Percentiles rank a stretch among this genome's conserved stretches.
These are phyloP conservation scores for Troides helena DNA, from an alignment of 2,888 invertebrate species.

Conservation along the genomic window DNA sequence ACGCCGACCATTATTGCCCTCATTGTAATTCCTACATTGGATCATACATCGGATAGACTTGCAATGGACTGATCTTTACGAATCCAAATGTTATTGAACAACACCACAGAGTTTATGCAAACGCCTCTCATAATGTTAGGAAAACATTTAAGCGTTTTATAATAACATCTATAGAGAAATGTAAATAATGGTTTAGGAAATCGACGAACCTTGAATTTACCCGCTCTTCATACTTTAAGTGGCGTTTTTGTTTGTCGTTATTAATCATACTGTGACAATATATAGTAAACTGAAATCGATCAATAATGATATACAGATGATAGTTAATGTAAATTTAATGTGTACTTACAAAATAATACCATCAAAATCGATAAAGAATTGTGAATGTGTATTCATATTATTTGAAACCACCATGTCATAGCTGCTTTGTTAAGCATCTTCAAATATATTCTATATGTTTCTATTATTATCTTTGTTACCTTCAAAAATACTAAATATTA, in stretches of 20 bases:
- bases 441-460: not conserved
- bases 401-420: not conserved
- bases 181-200: not conserved
- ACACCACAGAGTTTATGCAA: not conserved
- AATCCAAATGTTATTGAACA: not conserved
- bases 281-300: not conserved
- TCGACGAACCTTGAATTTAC: not conserved
- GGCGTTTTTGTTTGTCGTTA: not conserved
- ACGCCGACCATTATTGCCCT: slow-evolving; percentile 81
- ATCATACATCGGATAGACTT: slow-evolving; percentile 59
- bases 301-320: not conserved
- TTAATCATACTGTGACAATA: not conserved
- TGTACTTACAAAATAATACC: not conserved
- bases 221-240: not conserved
- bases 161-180: not conserved
- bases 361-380: too few species aligned
- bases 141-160: not conserved
- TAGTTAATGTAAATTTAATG: not conserved
- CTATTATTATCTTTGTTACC: too few species aligned
- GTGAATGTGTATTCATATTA: not conserved
- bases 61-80: not conserved
- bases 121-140: not conserved
- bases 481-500: too few species aligned
- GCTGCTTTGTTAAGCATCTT: not conserved
- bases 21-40: slow-evolving; percentile 79